Percentiles rank a stretch among this genome's conserved stretches.
These are phyloP conservation scores for Grammomys dolichurus DNA, from an alignment of 2,113 vertebrate genomes.

Conservation along the genomic window DNA sequence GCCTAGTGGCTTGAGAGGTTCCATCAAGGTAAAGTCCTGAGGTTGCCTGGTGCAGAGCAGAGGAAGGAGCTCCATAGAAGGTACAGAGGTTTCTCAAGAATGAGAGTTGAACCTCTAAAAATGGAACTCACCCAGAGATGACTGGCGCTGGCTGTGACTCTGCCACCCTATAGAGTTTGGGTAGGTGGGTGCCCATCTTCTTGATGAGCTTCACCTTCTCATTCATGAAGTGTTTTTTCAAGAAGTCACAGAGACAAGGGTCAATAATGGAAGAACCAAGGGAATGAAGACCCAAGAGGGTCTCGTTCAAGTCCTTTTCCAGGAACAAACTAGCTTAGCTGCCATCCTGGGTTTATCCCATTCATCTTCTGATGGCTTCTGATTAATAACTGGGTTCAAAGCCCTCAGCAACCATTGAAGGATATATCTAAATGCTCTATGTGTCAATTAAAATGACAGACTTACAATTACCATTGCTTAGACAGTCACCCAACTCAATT, in stretches of 20 bases:
- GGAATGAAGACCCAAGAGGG: constrained; percentile 81
- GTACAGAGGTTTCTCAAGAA: constrained; percentile 20
- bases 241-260: constrained; percentile 63
- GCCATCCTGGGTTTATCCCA: constrained; percentile 78
- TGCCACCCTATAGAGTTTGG: constrained; percentile 73
- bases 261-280: constrained; percentile 57
- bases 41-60: neutral
- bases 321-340: constrained; percentile 79
- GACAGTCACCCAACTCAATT: too few species aligned
- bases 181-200: constrained; percentile 80
- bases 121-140: constrained; percentile 82
- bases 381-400: too few species aligned
- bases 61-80: neutral
- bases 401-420: too few species aligned
- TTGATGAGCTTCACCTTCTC: constrained; percentile 80
- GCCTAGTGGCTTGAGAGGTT: neutral
- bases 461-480: too few species aligned
- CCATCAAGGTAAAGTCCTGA: neutral
- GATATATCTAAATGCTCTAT: too few species aligned
- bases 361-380: constrained; percentile 83
- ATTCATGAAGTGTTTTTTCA: constrained; percentile 72
- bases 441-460: too few species aligned
- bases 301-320: constrained; percentile 83
- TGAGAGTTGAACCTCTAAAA: constrained; percentile 82
- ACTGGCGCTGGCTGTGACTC: constrained; percentile 26